Percentiles rank a stretch among this genome's conserved stretches.
Evolutionary conservation across 2,113 vertebrate species (phyloP).

Genomic region (Pelodiscus sinensis): DNA sequence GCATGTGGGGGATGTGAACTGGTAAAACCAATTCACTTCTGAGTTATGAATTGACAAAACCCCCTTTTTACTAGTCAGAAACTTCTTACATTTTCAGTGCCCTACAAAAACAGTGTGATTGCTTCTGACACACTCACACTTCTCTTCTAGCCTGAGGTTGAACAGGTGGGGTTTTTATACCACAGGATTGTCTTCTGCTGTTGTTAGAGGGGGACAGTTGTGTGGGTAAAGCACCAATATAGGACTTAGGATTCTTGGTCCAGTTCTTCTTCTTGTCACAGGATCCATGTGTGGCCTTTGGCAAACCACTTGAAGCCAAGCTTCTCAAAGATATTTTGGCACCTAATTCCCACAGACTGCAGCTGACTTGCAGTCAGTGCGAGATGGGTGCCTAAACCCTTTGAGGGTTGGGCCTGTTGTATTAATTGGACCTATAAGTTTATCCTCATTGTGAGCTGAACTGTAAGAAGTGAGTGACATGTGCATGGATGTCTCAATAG

Average conservation of each 20-base stretch:
- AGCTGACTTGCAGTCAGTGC: no score
- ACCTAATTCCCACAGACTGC: no score
- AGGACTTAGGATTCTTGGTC: not conserved
- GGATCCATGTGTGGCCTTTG: not conserved
- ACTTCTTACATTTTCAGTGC: not conserved
- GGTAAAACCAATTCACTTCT: not conserved
- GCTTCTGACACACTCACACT: not conserved
- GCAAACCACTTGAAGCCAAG: not conserved
- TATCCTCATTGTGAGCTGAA: no score
- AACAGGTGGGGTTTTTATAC: not conserved
- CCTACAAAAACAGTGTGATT: not conserved
- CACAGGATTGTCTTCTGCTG: not conserved
- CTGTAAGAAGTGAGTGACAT: no score
- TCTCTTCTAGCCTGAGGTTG: not conserved
- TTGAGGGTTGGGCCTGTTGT: no score
- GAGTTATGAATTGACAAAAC: not conserved
- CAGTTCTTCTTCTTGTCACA: not conserved
- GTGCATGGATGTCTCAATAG: no score
- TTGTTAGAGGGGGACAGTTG: not conserved
- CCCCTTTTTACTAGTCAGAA: not conserved
- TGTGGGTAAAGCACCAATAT: not conserved
- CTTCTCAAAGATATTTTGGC: no score
- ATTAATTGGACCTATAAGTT: no score
- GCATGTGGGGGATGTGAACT: not conserved
- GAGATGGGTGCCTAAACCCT: no score